Evolutionary conservation across 1,140 invertebrate genomes (phyloP), one percentile per base, ranked within the genome.

Genomic region (Portunus trituberculatus): DNA sequence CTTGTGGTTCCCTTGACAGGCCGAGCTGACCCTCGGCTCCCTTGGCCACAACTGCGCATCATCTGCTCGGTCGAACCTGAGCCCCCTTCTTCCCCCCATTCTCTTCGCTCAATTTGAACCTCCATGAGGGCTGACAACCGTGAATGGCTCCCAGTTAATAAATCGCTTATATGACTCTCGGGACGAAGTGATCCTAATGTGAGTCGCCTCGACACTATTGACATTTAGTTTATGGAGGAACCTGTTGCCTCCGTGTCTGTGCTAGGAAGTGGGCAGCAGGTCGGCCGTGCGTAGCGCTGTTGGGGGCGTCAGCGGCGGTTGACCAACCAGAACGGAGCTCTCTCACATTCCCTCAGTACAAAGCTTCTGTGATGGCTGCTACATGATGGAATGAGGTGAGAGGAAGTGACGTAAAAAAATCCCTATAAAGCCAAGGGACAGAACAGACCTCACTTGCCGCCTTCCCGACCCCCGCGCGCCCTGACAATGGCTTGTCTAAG

Each of bases 131-230:
- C 88, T 94, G 93, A 94, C 93, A 94, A 91, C 88, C 93, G 88
- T 94, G 93, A 91, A 94, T 94, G 59, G 88, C 87, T 91, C 83
- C 93, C 93, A 94, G 93, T 94, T 94, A 94, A 94, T 94, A 94
- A 94, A 94, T 94, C 93, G 93, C 93, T 94, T 94, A 91, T 94
- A 94, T 94, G 76, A 39, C 88, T 88, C 67, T 90, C 32, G 87
- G 16, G 28, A 28, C 14, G 87, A 88, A 16, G 39, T 90, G 93
- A 90, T 93, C 92, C 84, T 93, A 52, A 88, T 88, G 84, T 93
- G 29, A 67, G 92, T 46, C 25, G 48, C 32, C 29, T 93, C 45
- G 83, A 32, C 84, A 52, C 31, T 32, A 52, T 89, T 93, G 93
- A 87, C 93, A 89, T 48, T 32, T 45, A 88, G 28, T 87, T 82